phyloP scores from a whole-genome alignment of 2,113 vertebrate species.

The Archocentrus centrarchus region DNA sequence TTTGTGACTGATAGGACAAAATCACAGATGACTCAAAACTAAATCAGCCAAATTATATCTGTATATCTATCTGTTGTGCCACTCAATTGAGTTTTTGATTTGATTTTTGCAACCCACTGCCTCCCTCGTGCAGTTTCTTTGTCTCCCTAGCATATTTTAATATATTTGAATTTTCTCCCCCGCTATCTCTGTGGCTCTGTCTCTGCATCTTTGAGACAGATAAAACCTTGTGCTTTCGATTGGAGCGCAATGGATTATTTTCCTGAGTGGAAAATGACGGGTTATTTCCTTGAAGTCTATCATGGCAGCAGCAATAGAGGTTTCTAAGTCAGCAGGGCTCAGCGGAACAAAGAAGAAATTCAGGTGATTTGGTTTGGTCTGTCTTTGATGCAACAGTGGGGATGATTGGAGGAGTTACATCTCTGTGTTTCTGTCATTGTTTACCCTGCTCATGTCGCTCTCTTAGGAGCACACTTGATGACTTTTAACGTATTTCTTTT shows the following conservation, averaged over 20 bases:
- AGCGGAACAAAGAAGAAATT: slow-evolving; percentile 39
- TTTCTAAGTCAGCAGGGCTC: slow-evolving; percentile 42
- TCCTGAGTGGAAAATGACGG: slow-evolving; percentile 66
- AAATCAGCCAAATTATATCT: slow-evolving; percentile 63
- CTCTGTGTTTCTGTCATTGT: slow-evolving; percentile 10
- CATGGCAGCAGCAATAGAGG: slow-evolving; percentile 30
- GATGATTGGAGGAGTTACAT: slow-evolving; percentile 5
- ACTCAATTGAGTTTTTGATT: slow-evolving; percentile 66
- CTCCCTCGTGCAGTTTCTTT: slow-evolving; percentile 29
- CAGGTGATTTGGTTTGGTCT: slow-evolving; percentile 43
- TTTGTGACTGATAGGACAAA: slow-evolving; percentile 48
- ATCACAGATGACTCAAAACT: slow-evolving; percentile 53
- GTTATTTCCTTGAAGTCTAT: slow-evolving; percentile 64
- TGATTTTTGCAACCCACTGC: slow-evolving; percentile 47
- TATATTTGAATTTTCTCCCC: slow-evolving; percentile 54
- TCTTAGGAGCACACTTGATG: neutral
- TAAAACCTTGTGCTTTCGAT: slow-evolving; percentile 49
- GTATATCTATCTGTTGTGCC: slow-evolving; percentile 55
- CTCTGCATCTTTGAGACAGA: slow-evolving; percentile 46
- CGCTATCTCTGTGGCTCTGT: slow-evolving; percentile 10
- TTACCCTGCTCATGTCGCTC: neutral
- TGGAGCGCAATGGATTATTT: slow-evolving; percentile 61
- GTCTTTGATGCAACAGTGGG: slow-evolving; percentile 29
- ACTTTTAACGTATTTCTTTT: neutral
- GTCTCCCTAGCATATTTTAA: slow-evolving; percentile 57